These are phyloP conservation scores for Poecilia picta DNA, from an alignment of 2,797 vertebrate genomes.

Conservation along the genomic window DNA sequence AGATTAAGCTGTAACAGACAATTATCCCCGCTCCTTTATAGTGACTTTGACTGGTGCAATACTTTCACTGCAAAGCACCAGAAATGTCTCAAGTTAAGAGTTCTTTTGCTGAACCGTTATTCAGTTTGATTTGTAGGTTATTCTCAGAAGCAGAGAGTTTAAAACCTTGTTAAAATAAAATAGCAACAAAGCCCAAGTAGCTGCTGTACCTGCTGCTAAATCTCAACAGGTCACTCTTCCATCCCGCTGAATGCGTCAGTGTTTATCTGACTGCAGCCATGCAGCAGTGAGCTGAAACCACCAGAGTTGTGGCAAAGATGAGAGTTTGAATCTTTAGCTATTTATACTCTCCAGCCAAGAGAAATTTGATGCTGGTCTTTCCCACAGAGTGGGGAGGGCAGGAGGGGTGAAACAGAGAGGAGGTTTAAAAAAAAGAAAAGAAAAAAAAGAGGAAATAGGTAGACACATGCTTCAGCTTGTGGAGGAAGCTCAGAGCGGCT, in stretches of 20 bases:
- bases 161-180: constrained; percentile 58
- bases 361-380: constrained; percentile 73
- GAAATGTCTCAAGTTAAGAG: constrained; percentile 18
- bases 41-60: constrained; percentile 17
- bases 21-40: constrained; percentile 22
- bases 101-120: neutral
- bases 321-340: constrained; percentile 64
- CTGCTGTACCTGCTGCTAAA: constrained; percentile 50
- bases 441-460: constrained; percentile 28
- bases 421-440: neutral
- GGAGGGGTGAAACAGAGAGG: constrained; percentile 25
- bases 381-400: constrained; percentile 56
- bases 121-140: neutral
- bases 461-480: constrained; percentile 31
- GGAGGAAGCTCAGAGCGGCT: constrained; percentile 55
- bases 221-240: constrained; percentile 5
- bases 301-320: constrained; percentile 53
- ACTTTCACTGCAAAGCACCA: constrained; percentile 25
- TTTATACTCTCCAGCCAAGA: constrained; percentile 66
- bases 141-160: constrained; percentile 28
- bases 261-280: constrained; percentile 51
- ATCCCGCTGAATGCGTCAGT: constrained; percentile 19
- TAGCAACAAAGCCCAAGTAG: constrained; percentile 42
- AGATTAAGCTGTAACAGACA: constrained; percentile 60
- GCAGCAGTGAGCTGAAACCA: constrained; percentile 68